These are phyloP conservation scores for Diarsia mendica DNA, from an alignment of 2,888 invertebrate genomes.

Conservation along the genomic window DNA sequence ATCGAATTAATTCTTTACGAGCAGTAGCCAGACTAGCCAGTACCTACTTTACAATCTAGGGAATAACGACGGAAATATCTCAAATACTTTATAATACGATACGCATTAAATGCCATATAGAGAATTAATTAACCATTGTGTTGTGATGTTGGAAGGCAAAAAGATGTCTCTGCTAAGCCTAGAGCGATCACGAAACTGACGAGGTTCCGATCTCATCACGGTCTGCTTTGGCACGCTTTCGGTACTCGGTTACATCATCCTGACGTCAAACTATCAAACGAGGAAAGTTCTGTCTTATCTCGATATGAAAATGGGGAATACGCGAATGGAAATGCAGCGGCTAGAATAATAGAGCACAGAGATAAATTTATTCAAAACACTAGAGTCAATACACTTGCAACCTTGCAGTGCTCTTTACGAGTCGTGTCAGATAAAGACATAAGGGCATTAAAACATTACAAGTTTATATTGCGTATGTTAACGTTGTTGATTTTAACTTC, in stretches of 20 bases:
- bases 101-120: constrained; percentile 39
- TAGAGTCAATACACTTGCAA: constrained; percentile 89
- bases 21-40: constrained; percentile 22
- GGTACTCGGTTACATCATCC: constrained; percentile 83
- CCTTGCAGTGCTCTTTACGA: constrained; percentile 89
- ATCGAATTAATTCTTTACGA: constrained; percentile 43
- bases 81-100: constrained; percentile 48
- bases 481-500: constrained; percentile 62
- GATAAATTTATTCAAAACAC: constrained; percentile 87
- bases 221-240: constrained; percentile 82
- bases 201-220: constrained; percentile 73
- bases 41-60: constrained; percentile 39
- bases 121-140: constrained; percentile 43
- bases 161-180: constrained; percentile 52
- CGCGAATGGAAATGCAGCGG: constrained; percentile 77
- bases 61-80: constrained; percentile 48
- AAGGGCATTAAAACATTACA: constrained; percentile 86
- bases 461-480: constrained; percentile 76
- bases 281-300: constrained; percentile 77
- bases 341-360: constrained; percentile 83
- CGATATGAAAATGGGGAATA: constrained; percentile 70
- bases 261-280: constrained; percentile 84
- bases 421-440: constrained; percentile 88
- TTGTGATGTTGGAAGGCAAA: constrained; percentile 41
- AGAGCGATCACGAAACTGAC: constrained; percentile 63